A percentile compares a stretch with the other conserved stretches of the same genome.
Evolutionary conservation across 2,113 vertebrate species (phyloP).

Genomic region (Corythornis cristatus): DNA sequence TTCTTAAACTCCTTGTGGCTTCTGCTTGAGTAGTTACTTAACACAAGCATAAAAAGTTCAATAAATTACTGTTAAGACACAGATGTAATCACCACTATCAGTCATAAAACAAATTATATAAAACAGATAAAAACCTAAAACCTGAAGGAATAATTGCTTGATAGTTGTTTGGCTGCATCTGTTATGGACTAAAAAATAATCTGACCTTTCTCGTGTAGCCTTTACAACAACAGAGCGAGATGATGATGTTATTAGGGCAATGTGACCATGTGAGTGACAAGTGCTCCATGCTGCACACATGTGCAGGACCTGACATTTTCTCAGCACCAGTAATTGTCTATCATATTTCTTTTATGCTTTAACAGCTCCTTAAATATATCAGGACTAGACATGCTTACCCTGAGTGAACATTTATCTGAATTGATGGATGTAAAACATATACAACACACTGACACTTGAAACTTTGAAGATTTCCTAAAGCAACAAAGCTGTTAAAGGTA

Average conservation of each 20-base stretch:
- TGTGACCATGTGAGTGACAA: not conserved
- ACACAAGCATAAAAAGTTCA: not conserved
- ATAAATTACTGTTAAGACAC: conserved; percentile 7
- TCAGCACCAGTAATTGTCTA: not conserved
- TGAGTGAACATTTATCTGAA: conserved; percentile 17
- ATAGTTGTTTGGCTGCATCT: not conserved
- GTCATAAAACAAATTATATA: not conserved
- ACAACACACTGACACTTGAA: conserved; percentile 3
- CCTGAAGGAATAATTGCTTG: not conserved
- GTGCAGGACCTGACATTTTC: not conserved
- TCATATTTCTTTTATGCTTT: conserved; percentile 7
- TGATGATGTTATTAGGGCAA: not conserved
- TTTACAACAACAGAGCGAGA: not conserved
- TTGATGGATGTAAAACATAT: conserved; percentile 19
- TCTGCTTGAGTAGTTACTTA: conserved; percentile 28
- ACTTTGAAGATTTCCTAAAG: conserved; percentile 54
- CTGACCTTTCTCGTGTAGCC: not conserved
- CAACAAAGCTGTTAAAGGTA: conserved; percentile 48
- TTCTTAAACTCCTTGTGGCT: not conserved
- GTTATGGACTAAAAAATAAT: not conserved
- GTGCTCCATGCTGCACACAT: not conserved
- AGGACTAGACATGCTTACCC: not conserved
- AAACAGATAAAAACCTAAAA: not conserved
- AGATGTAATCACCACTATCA: not conserved
- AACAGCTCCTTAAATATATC: conserved; percentile 10